Base-by-base conservation (phyloP, 2,888 invertebrate species). In the Agapostemon virescens region DNA sequence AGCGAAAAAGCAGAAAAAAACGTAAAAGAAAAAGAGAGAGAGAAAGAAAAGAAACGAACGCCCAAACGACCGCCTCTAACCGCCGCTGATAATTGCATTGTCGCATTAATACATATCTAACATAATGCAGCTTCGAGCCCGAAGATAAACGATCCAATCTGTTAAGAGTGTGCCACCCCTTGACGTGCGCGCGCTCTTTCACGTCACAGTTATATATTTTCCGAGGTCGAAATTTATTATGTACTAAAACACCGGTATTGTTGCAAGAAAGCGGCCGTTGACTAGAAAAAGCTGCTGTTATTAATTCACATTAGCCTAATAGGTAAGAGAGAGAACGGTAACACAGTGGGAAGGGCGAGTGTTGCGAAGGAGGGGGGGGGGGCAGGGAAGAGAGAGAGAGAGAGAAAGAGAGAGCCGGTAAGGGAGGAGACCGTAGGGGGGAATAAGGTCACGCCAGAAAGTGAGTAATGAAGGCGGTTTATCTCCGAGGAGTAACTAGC, bases 381-480 rank as follows among this genome's bases (percentile, higher is more conserved):
- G 67, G 23, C 13, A 42, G 17, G 61, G 66, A 49, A 26, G 17
- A 45, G 52, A 26, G 49, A 13, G 9, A 30, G 23, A 40, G 20
- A 30, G 63, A 33, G 49, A 45, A 15, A 1, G 55, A 23, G 42
- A 61, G 70, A 63, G 63, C 33, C 20, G n/a, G 63, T 63, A 63
- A n/a, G 15, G 42, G 78, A 72, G 67, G 58, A 74, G 82, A 83
- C 86, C 74, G 85, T 83, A 85, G 81, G 87, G 88, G 88, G 89
- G 89, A 90, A 91, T 91, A 91, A 92, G 91, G 91, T 91, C 91
- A 91, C 89, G 91, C 89, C 90, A 89, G 90, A 90, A 90, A 91
- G 91, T 91, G 92, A 91, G 91, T 91, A 91, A 92, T 91, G 91
- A 91, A 89, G 89, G 91, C 89, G 90, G 91, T 92, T 92, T 92